Percentiles rank a stretch among this genome's conserved stretches.
Evolutionary conservation across 2,888 invertebrate genomes (phyloP).

Genomic region (Plagodis pulveraria): DNA sequence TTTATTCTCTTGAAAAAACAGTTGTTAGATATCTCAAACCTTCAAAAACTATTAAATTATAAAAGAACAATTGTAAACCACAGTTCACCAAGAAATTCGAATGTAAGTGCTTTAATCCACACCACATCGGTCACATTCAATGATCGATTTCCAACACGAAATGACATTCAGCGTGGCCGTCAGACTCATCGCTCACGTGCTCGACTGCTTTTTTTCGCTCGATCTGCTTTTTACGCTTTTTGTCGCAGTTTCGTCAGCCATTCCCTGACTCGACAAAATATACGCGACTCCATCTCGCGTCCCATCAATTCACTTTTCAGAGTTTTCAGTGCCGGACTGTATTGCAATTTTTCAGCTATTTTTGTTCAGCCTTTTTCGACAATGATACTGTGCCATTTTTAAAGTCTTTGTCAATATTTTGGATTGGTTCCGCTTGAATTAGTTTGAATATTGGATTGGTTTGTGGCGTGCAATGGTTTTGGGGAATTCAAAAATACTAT

Average conservation of each 20-base stretch:
- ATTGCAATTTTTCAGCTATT: constrained; percentile 50
- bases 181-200: constrained; percentile 21
- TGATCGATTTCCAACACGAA: constrained; percentile 8
- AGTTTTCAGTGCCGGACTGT: constrained; percentile 38
- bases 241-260: constrained; percentile 20
- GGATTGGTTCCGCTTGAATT: constrained; percentile 29
- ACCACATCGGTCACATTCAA: background rate
- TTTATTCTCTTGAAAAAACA: no score
- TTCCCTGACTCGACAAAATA: constrained; percentile 29
- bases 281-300: constrained; percentile 35
- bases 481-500: no score
- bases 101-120: constrained; percentile 1
- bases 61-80: no score
- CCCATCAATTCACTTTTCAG: constrained; percentile 48
- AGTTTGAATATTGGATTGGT: constrained; percentile 11
- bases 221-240: constrained; percentile 21
- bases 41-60: no score
- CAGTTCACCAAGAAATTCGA: no score
- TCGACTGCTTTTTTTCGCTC: background rate
- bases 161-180: constrained; percentile 18
- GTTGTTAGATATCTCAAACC: no score
- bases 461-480: background rate
- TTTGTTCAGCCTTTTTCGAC: constrained; percentile 40
- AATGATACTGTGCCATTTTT: constrained; percentile 33
- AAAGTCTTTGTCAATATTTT: constrained; percentile 22